A percentile compares a stretch with the other conserved stretches of the same genome.
These are phyloP conservation scores for Pelobates cultripes DNA, from an alignment of 2,797 vertebrate genomes.

Conservation along the genomic window DNA sequence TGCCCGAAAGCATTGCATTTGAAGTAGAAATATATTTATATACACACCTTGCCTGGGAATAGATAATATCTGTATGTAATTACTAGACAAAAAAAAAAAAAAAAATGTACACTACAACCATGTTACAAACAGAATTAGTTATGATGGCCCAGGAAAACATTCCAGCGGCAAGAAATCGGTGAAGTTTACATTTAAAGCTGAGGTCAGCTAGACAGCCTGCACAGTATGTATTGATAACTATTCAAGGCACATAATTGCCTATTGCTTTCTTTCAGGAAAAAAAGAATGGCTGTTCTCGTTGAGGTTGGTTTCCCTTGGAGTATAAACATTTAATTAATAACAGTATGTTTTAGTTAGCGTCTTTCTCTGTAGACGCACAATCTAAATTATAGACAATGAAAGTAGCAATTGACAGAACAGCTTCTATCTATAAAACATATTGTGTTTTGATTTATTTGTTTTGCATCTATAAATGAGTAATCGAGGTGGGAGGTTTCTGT, in stretches of 20 bases:
- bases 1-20: slow-evolving; percentile 33
- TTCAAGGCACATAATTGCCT: not conserved
- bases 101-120: not conserved
- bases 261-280: not conserved
- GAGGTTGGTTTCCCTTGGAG: slow-evolving; percentile 4
- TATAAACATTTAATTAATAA: slow-evolving; percentile 39
- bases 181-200: slow-evolving; percentile 14
- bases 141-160: slow-evolving; percentile 38
- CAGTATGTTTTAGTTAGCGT: slow-evolving; percentile 18
- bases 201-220: slow-evolving; percentile 4
- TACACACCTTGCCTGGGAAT: slow-evolving; percentile 8
- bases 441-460: not conserved
- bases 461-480: not conserved
- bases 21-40: not conserved
- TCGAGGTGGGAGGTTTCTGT: no score
- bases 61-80: slow-evolving; percentile 56
- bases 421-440: not conserved
- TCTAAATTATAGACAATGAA: slow-evolving; percentile 10
- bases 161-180: slow-evolving; percentile 33
- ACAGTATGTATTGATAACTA: slow-evolving; percentile 13
- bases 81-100: slow-evolving; percentile 12
- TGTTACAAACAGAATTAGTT: slow-evolving; percentile 49
- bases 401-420: not conserved
- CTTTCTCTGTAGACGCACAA: not conserved
- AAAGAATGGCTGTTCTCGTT: slow-evolving; percentile 13